A percentile compares a stretch with the other conserved stretches of the same genome.
These are phyloP conservation scores for Sebastes taczanowskii DNA, from an alignment of 2,797 vertebrate species.

Conservation along the genomic window DNA sequence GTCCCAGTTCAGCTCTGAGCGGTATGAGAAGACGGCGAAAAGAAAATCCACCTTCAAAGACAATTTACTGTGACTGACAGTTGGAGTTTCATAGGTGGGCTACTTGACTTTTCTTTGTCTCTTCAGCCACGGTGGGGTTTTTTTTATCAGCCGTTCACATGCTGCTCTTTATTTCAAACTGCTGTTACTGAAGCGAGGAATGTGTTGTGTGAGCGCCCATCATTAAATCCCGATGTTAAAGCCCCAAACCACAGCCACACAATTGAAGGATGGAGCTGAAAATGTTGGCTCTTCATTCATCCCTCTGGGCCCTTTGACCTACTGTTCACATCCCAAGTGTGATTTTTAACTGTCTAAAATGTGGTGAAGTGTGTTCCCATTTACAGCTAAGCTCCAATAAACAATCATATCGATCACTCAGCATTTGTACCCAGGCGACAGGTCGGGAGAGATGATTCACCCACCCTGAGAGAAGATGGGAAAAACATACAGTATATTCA, in stretches of 20 bases:
- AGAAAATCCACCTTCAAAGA: constrained; percentile 38
- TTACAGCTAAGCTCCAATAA: background rate
- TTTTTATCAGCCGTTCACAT: background rate
- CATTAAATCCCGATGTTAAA: constrained; percentile 1
- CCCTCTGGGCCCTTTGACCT: background rate
- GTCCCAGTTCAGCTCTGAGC: constrained; percentile 47
- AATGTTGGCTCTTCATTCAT: background rate
- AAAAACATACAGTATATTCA: background rate
- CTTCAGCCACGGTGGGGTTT: background rate
- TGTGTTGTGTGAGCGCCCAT: background rate
- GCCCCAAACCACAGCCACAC: background rate
- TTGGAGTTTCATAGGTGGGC: background rate
- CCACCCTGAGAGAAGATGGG: background rate
- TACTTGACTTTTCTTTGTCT: constrained; percentile 16
- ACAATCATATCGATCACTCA: constrained; percentile 7
- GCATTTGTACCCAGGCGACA: constrained; percentile 7
- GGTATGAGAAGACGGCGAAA: constrained; percentile 9
- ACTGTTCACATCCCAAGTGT: background rate
- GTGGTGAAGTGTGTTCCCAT: background rate
- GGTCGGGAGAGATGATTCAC: background rate
- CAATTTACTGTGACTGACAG: constrained; percentile 33
- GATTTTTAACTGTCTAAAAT: background rate
- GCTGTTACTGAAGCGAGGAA: background rate
- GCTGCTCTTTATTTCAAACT: constrained; percentile 1
- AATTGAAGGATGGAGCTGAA: background rate